A percentile compares a stretch with the other conserved stretches of the same genome.
phyloP scores from a whole-genome alignment of 2,113 vertebrate species.

The Eolophus roseicapilla region DNA sequence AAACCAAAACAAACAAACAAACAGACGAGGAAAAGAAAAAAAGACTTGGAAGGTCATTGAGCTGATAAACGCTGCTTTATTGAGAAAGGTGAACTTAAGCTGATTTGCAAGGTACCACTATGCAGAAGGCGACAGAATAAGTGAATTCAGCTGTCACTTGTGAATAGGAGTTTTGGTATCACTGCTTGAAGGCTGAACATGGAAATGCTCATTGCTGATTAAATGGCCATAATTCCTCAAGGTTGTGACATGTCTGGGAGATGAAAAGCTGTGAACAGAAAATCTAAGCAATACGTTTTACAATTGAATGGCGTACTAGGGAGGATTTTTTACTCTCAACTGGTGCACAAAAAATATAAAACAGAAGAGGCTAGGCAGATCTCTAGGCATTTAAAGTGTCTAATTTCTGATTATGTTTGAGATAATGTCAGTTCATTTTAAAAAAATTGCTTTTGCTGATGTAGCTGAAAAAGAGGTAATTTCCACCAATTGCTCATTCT shows the following conservation, averaged over 20 bases:
- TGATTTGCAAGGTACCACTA: constrained; percentile 35
- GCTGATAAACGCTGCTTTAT: constrained; percentile 49
- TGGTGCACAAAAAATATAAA: not conserved
- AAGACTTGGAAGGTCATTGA: constrained; percentile 31
- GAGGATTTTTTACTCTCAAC: not conserved
- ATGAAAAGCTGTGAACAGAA: constrained; percentile 35
- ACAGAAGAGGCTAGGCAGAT: not conserved
- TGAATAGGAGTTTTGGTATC: constrained; percentile 35
- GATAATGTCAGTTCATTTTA: not conserved
- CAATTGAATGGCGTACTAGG: not conserved
- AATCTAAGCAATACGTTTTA: constrained; percentile 44
- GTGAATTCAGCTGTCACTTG: constrained; percentile 58
- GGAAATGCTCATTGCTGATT: constrained; percentile 57
- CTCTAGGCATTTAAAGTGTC: not conserved
- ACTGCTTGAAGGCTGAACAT: constrained; percentile 57
- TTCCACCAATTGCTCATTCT: not conserved
- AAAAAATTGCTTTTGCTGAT: not conserved
- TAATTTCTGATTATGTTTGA: constrained; percentile 12
- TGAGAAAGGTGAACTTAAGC: constrained; percentile 54
- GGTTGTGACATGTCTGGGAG: constrained; percentile 34
- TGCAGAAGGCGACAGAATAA: not conserved
- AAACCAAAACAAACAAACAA: not conserved
- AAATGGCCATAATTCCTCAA: constrained; percentile 70
- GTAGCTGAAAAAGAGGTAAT: not conserved
- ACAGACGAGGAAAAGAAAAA: not conserved